Evolutionary conservation across 1,140 invertebrate genomes (phyloP).

Genomic region (Cydia pomonella): DNA sequence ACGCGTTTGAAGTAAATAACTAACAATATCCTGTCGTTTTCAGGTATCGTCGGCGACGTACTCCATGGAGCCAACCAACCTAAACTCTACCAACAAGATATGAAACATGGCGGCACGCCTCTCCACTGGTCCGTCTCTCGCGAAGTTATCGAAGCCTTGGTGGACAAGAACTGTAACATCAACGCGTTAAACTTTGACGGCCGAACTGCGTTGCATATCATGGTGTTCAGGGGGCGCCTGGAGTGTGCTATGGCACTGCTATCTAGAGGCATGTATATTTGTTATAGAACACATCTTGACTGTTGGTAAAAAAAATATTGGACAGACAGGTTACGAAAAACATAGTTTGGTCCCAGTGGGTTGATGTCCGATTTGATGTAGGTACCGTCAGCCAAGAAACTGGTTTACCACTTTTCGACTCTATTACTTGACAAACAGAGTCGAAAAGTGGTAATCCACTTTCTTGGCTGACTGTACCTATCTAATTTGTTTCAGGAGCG

Average conservation of each 20-base stretch:
- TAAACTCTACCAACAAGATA: slow-evolving; percentile 88
- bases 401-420: too few relatives aligned
- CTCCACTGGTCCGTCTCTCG: slow-evolving; percentile 94
- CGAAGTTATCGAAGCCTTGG: slow-evolving; percentile 89
- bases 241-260: slow-evolving; percentile 91
- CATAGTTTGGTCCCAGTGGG: too few relatives aligned
- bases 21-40: slow-evolving; percentile 19
- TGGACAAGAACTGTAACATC: slow-evolving; percentile 91
- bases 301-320: too few relatives aligned
- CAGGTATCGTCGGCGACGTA: slow-evolving; percentile 85
- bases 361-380: too few relatives aligned
- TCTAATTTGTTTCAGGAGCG: slow-evolving; percentile 77
- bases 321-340: too few relatives aligned
- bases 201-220: slow-evolving; percentile 92
- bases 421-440: too few relatives aligned
- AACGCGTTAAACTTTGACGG: slow-evolving; percentile 91
- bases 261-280: slow-evolving; percentile 77
- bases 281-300: background rate
- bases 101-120: slow-evolving; percentile 95
- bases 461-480: too few relatives aligned
- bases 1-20: background rate
- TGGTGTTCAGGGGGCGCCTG: slow-evolving; percentile 87
- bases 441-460: too few relatives aligned
- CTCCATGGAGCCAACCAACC: slow-evolving; percentile 84
- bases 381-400: slow-evolving; percentile 35